Percentiles rank a stretch among this genome's conserved stretches.
These are phyloP conservation scores for Gallinago solitaria DNA, from an alignment of 2,797 vertebrate species.

Conservation along the genomic window DNA sequence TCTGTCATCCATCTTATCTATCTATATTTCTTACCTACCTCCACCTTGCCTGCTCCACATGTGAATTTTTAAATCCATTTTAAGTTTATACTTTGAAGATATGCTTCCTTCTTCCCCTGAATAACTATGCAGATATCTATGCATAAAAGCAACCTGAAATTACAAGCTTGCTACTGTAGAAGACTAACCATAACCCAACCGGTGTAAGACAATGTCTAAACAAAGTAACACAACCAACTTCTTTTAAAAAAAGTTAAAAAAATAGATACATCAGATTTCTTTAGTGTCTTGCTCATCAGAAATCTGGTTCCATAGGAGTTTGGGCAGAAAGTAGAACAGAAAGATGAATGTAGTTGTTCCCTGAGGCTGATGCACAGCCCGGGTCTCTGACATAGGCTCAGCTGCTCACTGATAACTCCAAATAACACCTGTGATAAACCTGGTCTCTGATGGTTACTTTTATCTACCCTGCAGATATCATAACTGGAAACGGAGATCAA, in stretches of 20 bases:
- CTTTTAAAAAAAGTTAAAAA: not conserved
- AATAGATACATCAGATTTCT: not conserved
- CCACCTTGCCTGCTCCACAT: not conserved
- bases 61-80: not conserved
- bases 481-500: constrained; percentile 79
- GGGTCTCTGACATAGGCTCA: accelerated
- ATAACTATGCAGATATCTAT: not conserved
- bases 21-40: not conserved
- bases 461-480: constrained; percentile 81
- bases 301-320: not conserved
- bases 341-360: not conserved
- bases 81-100: not conserved
- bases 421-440: not conserved
- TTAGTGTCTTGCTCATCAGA: not conserved
- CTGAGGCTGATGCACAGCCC: not conserved
- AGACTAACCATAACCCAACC: not conserved
- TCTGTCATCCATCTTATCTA: not conserved
- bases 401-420: not conserved
- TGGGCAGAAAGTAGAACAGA: not conserved
- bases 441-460: constrained; percentile 1
- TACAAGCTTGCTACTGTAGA: not conserved
- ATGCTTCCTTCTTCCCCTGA: not conserved
- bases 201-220: not conserved
- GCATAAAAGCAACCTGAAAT: constrained; percentile 2
- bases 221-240: not conserved